Conservation (phyloP, 1,140 invertebrate genomes). For the Musca vetustissima region DNA sequence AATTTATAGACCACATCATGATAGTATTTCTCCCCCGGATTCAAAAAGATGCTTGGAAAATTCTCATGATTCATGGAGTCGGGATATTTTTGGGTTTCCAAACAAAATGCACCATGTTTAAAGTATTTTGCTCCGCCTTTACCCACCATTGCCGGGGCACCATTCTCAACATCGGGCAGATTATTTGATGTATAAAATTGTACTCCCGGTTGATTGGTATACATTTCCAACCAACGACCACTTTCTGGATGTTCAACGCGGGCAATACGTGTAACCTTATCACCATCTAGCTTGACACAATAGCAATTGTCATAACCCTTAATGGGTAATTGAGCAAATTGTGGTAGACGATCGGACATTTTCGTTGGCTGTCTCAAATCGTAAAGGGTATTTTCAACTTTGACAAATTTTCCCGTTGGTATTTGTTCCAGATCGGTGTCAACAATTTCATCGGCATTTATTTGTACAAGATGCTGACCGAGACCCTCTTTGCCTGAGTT, state of each 20-base stretch:
- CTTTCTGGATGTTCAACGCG: conserved; percentile 68
- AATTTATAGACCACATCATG: conserved; percentile 65
- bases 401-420: conserved; percentile 73
- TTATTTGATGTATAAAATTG: conserved; percentile 87
- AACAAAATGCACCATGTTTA: conserved; percentile 80
- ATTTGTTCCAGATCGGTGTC: conserved; percentile 72
- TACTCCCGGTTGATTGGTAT: conserved; percentile 84
- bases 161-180: conserved; percentile 62
- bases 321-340: conserved; percentile 40
- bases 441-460: conserved; percentile 76
- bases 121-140: conserved; percentile 72
- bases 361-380: conserved; percentile 69
- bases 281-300: conserved; percentile 58
- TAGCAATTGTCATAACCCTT: conserved; percentile 79
- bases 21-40: conserved; percentile 71
- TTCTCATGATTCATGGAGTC: conserved; percentile 85
- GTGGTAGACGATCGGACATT: conserved; percentile 58
- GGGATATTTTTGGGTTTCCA: conserved; percentile 92
- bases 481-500: conserved; percentile 59
- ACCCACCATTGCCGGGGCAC: conserved; percentile 60
- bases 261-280: conserved; percentile 27
- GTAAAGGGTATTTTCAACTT: conserved; percentile 66
- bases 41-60: conserved; percentile 73
- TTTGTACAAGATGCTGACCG: conserved; percentile 71
- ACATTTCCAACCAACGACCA: conserved; percentile 75